Base-by-base conservation (phyloP, 2,888 invertebrate genomes). In the Cyrtodaria siliqua region DNA sequence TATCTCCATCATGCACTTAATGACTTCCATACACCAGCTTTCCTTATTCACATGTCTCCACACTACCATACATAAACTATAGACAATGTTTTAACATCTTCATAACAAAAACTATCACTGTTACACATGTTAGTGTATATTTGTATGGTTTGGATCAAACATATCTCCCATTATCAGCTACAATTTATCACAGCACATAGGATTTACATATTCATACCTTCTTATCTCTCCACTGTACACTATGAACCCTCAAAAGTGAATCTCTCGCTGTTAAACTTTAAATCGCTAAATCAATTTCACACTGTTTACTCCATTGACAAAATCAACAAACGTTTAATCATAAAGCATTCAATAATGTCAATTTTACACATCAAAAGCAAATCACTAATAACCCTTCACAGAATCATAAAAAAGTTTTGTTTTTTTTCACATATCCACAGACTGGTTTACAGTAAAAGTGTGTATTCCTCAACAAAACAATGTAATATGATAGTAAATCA, bases 401-500 rank as follows among this genome's bases (percentile, higher is more conserved):
- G 18, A 6, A 14, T 8, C 6, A 23, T 24, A 23, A 52, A 52
- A 23, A 23, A 33, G 12, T 33, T 12, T 33, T 33, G 16, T 18
- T 44, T 44, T 44, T 44, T 44, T 44, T 44, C 44, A 44, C 44
- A 44, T 18, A 16, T 18, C 4, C n/a, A 6, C 44, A 44, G 44
- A 44, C 44, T 44, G 44, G 44, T 16, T 18, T 16, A 18, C 44
- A 44, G 44, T 44, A 44, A 44, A 44, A 44, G 44, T 44, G 44
- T 44, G 44, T 44, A 44, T 44, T 20, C 44, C 16, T 3, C 44
- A 44, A 73, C 67, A 62, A 73, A 73, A 57, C 67, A 62, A 40
- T 67, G 73, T 56, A 73, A 73, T 61, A 56, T 73, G 73, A 73
- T 67, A 73, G 61, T 56, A 53, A 40, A 50, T 70, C 57, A 44